A percentile compares a stretch with the other conserved stretches of the same genome.
These are phyloP conservation scores for Harpegnathos saltator DNA, from an alignment of 1,140 invertebrate species.

Conservation along the genomic window DNA sequence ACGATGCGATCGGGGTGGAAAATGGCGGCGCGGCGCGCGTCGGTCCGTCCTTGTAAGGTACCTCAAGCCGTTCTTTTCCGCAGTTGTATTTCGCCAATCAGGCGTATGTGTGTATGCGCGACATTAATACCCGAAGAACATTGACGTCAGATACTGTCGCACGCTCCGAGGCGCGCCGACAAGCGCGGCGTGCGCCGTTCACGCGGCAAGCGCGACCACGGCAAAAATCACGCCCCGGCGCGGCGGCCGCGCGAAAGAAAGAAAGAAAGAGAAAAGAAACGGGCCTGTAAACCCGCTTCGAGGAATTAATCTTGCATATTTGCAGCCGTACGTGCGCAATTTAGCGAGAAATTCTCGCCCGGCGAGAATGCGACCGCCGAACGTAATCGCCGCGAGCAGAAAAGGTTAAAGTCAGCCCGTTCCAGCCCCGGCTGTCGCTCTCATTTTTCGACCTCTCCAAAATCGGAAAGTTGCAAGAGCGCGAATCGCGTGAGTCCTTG, in stretches of 20 bases:
- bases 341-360: background rate
- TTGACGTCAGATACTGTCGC: background rate
- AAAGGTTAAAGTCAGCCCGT: constrained; percentile 25
- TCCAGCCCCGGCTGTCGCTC: background rate
- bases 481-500: background rate
- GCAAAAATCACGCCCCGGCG: background rate
- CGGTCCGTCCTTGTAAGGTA: too few relatives aligned
- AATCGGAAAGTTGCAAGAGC: constrained; percentile 5
- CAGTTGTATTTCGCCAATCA: background rate
- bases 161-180: background rate
- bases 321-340: background rate
- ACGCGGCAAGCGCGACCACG: background rate
- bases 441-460: constrained; percentile 23
- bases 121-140: constrained; percentile 1
- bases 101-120: background rate
- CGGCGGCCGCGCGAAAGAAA: too few relatives aligned
- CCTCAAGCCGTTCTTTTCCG: too few relatives aligned
- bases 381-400: background rate
- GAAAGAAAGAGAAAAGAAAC: too few relatives aligned
- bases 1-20: too few relatives aligned
- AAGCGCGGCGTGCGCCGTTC: background rate
- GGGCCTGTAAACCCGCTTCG: background rate
- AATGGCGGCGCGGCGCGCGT: too few relatives aligned
- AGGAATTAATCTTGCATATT: background rate
- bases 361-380: background rate